These are phyloP conservation scores for Salvator merianae DNA, from an alignment of 2,113 vertebrate genomes.

Conservation along the genomic window DNA sequence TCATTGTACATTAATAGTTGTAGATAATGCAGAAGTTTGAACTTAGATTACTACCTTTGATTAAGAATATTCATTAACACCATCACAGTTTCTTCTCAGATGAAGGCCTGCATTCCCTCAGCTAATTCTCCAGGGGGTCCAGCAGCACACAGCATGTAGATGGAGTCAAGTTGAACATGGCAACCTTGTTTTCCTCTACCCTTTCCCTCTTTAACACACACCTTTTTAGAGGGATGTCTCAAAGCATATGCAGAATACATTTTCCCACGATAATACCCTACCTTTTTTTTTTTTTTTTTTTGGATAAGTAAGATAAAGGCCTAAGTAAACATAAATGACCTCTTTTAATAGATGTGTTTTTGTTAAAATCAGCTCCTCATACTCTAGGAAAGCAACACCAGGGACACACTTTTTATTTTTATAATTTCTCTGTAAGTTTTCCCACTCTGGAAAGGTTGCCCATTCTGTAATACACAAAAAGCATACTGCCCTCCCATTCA, in stretches of 20 bases:
- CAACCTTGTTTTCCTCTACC: neutral
- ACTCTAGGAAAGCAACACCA: neutral
- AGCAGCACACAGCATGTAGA: neutral
- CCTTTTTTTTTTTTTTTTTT: no score
- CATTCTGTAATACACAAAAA: neutral
- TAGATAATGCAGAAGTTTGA: no score
- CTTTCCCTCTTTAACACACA: neutral
- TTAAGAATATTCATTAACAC: neutral
- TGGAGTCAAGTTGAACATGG: no score
- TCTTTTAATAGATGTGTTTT: neutral
- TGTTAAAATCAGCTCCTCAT: neutral
- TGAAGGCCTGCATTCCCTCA: no score
- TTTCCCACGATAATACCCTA: neutral
- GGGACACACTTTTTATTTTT: neutral
- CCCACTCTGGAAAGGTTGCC: neutral
- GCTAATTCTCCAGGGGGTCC: no score
- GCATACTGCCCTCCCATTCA: neutral
- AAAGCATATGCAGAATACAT: neutral
- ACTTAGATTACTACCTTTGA: neutral
- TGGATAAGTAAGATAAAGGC: neutral
- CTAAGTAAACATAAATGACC: neutral
- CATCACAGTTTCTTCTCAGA: no score
- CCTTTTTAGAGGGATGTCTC: neutral
- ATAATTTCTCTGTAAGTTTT: no score
- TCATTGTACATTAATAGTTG: no score